phyloP scores from a whole-genome alignment of 1,140 invertebrate species.

The Agraylea sexmaculata region DNA sequence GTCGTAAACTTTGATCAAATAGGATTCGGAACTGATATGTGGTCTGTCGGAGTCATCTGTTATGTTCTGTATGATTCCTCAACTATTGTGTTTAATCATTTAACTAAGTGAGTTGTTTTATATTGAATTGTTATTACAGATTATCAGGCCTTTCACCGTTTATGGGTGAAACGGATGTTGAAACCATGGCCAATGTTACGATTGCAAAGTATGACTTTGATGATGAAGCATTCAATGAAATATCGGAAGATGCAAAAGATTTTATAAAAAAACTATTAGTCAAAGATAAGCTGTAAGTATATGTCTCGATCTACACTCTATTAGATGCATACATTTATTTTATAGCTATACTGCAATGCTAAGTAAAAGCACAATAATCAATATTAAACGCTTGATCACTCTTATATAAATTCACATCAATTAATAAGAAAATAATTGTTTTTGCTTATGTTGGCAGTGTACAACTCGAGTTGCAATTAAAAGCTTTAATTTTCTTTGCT shows the following conservation, averaged over 20 bases:
- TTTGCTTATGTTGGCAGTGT: neutral
- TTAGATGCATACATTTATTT: neutral
- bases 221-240: constrained; percentile 84
- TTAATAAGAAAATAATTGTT: neutral
- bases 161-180: constrained; percentile 93
- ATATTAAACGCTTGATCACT: too few relatives aligned
- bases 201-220: constrained; percentile 92
- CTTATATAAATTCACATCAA: too few relatives aligned
- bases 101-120: neutral
- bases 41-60: constrained; percentile 94
- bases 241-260: constrained; percentile 85
- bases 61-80: constrained; percentile 86
- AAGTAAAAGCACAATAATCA: too few relatives aligned
- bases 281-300: constrained; percentile 81
- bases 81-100: constrained; percentile 4
- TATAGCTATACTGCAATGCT: too few relatives aligned
- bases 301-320: neutral
- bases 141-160: constrained; percentile 95
- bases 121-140: constrained; percentile 42
- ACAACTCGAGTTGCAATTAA: constrained; percentile 1
- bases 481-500: too few relatives aligned
- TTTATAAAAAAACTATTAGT: constrained; percentile 80
- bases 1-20: constrained; percentile 97
- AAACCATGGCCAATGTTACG: constrained; percentile 95
- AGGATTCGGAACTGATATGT: constrained; percentile 91